Percentiles rank a stretch among this genome's conserved stretches.
Conservation (phyloP, 1,140 invertebrate species). For the Ceratosolen solmsi region DNA sequence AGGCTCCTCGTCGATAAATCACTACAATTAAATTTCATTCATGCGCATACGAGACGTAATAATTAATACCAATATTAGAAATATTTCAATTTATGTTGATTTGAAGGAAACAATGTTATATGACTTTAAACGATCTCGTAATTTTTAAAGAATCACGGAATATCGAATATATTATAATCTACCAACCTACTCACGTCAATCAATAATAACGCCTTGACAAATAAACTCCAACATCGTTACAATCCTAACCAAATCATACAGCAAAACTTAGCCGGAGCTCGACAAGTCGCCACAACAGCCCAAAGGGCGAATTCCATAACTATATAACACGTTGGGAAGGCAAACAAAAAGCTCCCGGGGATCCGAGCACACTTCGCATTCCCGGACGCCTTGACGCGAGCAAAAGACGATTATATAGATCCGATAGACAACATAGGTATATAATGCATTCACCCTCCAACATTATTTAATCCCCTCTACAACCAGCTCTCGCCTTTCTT, state of each 20-base stretch:
- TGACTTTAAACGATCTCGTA: no score
- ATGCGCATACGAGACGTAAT: no score
- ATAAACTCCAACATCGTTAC: constrained; percentile 11
- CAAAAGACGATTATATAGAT: constrained; percentile 25
- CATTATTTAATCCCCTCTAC: constrained; percentile 5
- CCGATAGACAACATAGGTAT: not conserved
- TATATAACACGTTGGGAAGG: not conserved
- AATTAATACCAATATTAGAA: no score
- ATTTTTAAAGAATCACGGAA: no score
- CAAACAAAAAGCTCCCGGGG: constrained; percentile 22
- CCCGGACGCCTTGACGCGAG: not conserved
- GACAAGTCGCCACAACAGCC: not conserved
- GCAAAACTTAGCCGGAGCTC: not conserved
- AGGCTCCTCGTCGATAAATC: no score
- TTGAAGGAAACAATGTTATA: no score
- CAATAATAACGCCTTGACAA: constrained; percentile 8
- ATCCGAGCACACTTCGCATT: constrained; percentile 13
- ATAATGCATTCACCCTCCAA: not conserved
- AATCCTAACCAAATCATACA: not conserved
- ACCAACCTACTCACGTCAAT: no score
- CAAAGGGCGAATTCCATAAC: constrained; percentile 26
- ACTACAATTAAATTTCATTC: no score
- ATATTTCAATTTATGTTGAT: no score
- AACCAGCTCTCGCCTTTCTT: constrained; percentile 10
- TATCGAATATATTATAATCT: no score